Conservation (phyloP, 2,797 vertebrate species). For the Enteromius argenteus region DNA sequence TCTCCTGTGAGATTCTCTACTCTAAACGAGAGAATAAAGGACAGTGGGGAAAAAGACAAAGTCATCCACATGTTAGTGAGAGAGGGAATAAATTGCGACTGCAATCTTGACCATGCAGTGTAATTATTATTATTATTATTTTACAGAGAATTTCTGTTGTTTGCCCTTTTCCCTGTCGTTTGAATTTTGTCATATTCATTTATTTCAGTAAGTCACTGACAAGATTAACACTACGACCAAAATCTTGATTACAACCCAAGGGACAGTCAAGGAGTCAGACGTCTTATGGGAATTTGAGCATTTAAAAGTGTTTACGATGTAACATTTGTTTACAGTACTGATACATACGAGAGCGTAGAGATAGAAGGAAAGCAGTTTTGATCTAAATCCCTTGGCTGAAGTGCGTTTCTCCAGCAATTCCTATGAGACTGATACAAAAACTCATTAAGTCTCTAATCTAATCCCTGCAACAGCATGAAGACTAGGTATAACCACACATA, state of each 20-base stretch:
- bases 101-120: background rate
- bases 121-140: background rate
- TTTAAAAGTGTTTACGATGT: constrained; percentile 31
- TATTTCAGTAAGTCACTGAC: background rate
- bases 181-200: background rate
- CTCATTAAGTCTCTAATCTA: constrained; percentile 57
- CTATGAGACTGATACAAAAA: constrained; percentile 55
- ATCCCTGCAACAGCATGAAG: constrained; percentile 49
- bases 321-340: constrained; percentile 27
- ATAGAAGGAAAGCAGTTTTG: constrained; percentile 25
- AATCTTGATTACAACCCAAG: background rate
- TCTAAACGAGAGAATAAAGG: constrained; percentile 61
- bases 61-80: constrained; percentile 13
- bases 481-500: constrained; percentile 39
- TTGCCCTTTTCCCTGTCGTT: background rate
- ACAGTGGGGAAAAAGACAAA: constrained; percentile 40
- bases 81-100: background rate
- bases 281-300: constrained; percentile 13
- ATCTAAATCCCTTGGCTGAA: constrained; percentile 52
- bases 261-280: constrained; percentile 2
- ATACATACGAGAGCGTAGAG: background rate
- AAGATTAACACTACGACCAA: background rate
- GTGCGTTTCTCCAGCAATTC: constrained; percentile 32
- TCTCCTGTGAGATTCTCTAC: constrained; percentile 63
- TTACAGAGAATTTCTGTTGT: background rate